phyloP scores from a whole-genome alignment of 2,888 invertebrate genomes.

The Tipula unca region DNA sequence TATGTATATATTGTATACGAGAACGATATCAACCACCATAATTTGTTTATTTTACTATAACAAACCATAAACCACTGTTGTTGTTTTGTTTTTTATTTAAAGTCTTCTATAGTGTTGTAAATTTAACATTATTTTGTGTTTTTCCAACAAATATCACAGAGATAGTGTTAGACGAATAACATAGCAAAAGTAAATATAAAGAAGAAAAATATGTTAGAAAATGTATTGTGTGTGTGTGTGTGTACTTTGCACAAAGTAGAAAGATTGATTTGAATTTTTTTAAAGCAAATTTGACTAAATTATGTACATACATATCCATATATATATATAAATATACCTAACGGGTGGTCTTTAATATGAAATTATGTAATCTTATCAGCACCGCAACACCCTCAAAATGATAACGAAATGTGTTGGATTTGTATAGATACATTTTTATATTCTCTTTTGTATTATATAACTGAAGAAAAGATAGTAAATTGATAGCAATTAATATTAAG shows the following conservation, averaged over 20 bases:
- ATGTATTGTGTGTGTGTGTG: not conserved
- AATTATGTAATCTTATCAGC: not conserved
- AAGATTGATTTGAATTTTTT: not conserved
- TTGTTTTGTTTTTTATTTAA: no score
- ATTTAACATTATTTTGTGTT: not conserved
- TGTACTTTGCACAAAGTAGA: not conserved
- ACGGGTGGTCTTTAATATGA: not conserved
- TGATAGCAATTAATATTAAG: no score
- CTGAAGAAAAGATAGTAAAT: no score
- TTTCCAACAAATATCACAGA: not conserved
- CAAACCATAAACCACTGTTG: conserved; percentile 2
- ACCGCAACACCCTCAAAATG: not conserved
- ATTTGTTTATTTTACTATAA: conserved; percentile 2
- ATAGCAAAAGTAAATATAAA: not conserved
- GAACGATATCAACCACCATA: not conserved
- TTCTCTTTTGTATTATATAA: no score
- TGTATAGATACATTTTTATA: not conserved
- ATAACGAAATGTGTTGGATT: not conserved
- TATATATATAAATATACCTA: no score
- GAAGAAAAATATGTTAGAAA: not conserved
- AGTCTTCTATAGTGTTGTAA: not conserved
- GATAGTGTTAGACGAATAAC: not conserved
- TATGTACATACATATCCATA: no score
- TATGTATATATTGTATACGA: not conserved
- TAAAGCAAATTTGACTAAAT: not conserved